These are phyloP conservation scores for Tenthredo distinguenda DNA, from an alignment of 2,888 invertebrate species.

Conservation along the genomic window DNA sequence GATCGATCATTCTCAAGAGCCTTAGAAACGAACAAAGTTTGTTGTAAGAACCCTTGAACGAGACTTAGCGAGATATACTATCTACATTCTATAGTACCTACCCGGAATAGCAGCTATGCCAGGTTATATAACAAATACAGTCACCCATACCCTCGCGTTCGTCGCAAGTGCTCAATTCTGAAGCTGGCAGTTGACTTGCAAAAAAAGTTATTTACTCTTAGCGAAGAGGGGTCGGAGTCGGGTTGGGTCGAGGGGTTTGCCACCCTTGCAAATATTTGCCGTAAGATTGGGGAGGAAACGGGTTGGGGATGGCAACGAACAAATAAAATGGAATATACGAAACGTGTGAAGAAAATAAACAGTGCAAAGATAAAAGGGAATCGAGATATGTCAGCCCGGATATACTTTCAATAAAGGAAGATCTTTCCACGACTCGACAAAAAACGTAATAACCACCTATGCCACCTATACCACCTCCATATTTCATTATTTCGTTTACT, in stretches of 20 bases:
- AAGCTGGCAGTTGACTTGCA: conserved; percentile 54
- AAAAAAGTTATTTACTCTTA: conserved; percentile 60
- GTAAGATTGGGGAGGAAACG: conserved; percentile 62
- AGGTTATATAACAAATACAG: conserved; percentile 28
- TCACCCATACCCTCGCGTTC: background rate
- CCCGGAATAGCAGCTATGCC: conserved; percentile 31
- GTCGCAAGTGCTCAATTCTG: conserved; percentile 53
- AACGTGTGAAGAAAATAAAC: conserved; percentile 64
- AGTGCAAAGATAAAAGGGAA: conserved; percentile 58
- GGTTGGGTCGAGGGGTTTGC: conserved; percentile 52
- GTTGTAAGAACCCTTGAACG: conserved; percentile 49
- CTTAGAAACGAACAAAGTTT: conserved; percentile 47
- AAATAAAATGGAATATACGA: conserved; percentile 65
- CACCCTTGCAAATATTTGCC: conserved; percentile 65
- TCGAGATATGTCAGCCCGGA: conserved; percentile 19
- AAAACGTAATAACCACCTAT: conserved; percentile 32
- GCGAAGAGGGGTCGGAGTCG: conserved; percentile 35
- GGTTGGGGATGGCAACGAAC: conserved; percentile 59
- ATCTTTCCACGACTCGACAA: conserved; percentile 33
- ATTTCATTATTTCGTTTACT: conserved; percentile 29
- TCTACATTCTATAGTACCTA: conserved; percentile 31
- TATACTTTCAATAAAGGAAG: conserved; percentile 41
- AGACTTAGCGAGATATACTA: conserved; percentile 41
- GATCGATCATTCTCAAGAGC: conserved; percentile 48
- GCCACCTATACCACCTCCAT: conserved; percentile 8